Evolutionary conservation across 1,140 invertebrate genomes (phyloP).

Genomic region (Oscheius sp.): DNA sequence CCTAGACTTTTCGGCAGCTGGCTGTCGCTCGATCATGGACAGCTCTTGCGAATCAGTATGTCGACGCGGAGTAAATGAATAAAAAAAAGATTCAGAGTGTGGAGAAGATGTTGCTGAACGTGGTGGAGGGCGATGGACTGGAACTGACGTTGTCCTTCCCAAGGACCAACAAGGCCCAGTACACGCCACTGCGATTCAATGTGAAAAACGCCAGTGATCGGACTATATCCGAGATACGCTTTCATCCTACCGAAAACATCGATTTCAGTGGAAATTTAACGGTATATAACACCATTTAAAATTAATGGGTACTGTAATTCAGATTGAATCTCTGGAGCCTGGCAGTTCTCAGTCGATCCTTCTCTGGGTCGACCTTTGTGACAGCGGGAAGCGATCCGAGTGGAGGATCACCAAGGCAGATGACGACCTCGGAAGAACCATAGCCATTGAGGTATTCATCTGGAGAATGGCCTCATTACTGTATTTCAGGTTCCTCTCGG

Average conservation of each 20-base stretch:
- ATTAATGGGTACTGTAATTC: neutral
- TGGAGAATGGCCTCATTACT: constrained; percentile 51
- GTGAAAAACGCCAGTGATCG: constrained; percentile 1
- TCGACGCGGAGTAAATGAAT: constrained; percentile 68
- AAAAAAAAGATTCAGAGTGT: constrained; percentile 33
- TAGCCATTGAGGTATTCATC: constrained; percentile 42
- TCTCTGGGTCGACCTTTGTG: constrained; percentile 34
- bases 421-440: constrained; percentile 68
- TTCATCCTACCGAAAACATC: neutral
- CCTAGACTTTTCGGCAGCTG: constrained; percentile 67
- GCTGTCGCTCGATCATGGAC: constrained; percentile 22
- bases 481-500: constrained; percentile 78
- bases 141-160: constrained; percentile 1
- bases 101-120: constrained; percentile 11
- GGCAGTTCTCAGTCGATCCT: neutral
- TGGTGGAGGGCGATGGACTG: constrained; percentile 15
- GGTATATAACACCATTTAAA: neutral
- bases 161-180: constrained; percentile 13
- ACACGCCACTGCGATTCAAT: constrained; percentile 15
- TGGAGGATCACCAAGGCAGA: constrained; percentile 70
- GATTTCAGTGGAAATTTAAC: constrained; percentile 11
- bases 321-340: neutral
- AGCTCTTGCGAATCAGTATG: constrained; percentile 64
- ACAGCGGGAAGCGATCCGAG: constrained; percentile 85
- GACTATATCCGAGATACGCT: neutral